Percentiles rank a stretch among this genome's conserved stretches.
phyloP scores from a whole-genome alignment of 2,113 vertebrate genomes.

The Elgaria multicarinata region DNA sequence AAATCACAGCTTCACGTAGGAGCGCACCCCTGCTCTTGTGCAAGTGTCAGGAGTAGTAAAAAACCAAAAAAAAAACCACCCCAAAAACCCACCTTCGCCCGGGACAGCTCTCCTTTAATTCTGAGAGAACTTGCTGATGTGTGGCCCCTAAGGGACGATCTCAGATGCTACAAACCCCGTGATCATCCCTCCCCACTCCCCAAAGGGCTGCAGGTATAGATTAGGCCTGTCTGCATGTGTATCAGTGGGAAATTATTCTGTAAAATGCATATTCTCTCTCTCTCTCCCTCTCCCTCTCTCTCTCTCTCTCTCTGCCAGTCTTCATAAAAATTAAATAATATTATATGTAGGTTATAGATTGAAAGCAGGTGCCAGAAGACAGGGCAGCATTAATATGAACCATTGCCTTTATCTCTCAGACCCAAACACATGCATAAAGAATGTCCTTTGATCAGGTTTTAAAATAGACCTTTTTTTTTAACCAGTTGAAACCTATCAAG shows the following conservation, averaged over 20 bases:
- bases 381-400: fast-evolving
- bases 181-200: too few relatives aligned
- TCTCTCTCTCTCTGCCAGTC: fast-evolving
- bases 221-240: too few relatives aligned
- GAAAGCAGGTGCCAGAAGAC: neutral
- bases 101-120: too few relatives aligned
- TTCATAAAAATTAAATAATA: neutral
- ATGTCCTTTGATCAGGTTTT: neutral
- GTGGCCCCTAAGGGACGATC: too few relatives aligned
- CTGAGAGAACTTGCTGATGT: too few relatives aligned
- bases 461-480: neutral
- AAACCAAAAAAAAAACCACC: too few relatives aligned
- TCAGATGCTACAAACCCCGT: too few relatives aligned
- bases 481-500: neutral
- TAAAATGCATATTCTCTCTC: slow-evolving; percentile 4
- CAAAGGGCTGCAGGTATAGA: too few relatives aligned
- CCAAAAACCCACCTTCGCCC: too few relatives aligned
- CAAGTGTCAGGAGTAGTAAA: too few relatives aligned
- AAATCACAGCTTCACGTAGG: too few relatives aligned
- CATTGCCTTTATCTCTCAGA: fast-evolving
- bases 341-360: neutral
- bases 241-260: neutral
- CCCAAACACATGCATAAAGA: fast-evolving
- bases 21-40: too few relatives aligned
- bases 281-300: neutral